A percentile compares a stretch with the other conserved stretches of the same genome.
Conservation (phyloP, 2,113 vertebrate genomes). For the Maccullochella peelii region DNA sequence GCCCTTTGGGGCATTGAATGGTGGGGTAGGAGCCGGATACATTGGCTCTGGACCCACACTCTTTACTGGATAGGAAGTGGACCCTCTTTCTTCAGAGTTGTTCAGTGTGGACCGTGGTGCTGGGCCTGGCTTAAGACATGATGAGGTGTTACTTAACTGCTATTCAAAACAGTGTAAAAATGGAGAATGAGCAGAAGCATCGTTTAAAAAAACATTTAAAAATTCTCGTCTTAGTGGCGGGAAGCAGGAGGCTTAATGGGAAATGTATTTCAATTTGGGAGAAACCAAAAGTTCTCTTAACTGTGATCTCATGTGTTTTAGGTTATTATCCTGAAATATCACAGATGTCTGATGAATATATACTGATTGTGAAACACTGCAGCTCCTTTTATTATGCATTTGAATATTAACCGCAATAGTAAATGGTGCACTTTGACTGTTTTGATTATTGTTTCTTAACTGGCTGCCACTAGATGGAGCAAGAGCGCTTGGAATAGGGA, state of each 20-base stretch:
- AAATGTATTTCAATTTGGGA: too few relatives aligned
- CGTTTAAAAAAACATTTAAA: too few relatives aligned
- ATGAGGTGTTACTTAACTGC: too few relatives aligned
- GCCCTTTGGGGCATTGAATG: too few relatives aligned
- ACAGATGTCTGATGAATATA: not conserved
- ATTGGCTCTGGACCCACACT: not conserved
- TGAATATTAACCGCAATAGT: too few relatives aligned
- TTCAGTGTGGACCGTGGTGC: not conserved
- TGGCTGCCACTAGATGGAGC: conserved; percentile 64
- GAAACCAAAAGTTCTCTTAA: too few relatives aligned
- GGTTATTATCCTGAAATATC: not conserved
- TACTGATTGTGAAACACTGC: not conserved
- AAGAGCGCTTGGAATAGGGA: not conserved
- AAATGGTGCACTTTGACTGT: not conserved
- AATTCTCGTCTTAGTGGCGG: not conserved
- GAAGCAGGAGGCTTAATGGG: not conserved
- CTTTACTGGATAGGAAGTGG: not conserved
- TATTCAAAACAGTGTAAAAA: not conserved
- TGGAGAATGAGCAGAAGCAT: not conserved
- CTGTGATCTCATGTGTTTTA: not conserved
- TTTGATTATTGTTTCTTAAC: not conserved
- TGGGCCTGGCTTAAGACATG: not conserved
- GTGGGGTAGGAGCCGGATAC: not conserved
- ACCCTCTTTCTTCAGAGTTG: too few relatives aligned
- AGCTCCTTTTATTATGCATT: not conserved